Evolutionary conservation across 2,888 invertebrate species (phyloP), one percentile per base, ranked within the genome.

Genomic region (Agrotis segetum): DNA sequence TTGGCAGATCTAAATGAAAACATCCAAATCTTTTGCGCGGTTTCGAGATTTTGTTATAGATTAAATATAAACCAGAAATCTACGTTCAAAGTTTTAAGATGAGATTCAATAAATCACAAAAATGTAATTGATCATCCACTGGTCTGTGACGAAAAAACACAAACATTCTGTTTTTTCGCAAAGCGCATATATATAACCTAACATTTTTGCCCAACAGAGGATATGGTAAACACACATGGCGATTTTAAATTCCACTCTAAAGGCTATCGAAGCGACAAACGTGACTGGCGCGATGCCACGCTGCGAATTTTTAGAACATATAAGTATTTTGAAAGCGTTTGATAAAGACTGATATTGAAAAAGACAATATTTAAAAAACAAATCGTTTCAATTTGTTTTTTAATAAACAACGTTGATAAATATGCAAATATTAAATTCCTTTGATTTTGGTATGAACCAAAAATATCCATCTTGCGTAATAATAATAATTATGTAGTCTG

Each of bases 211-310:
- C 50, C 56, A 77, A 77, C 61, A 67, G 58, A 46, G 59, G 34
- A 63, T 53, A 16, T 56, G 67, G 77, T 68, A 70, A 74, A 81
- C 50, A 81, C 74, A 75, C 49, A 74, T 71, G 53, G 63, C 63
- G 71, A 72, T 81, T 83, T 81, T 68, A 81, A 83, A 83, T 76
- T 81, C 79, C 70, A 63, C 70, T 71, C 70, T 66, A 69, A 81
- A 81, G 67, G 67, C 71, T 72, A 81, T 81, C 65, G 79, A 52
- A 53, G 58, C 76, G 69, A 81, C 73, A 76, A 64, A 79, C 81
- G 79, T 81, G 83, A 79, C 81, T 79, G 81, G 81, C 75, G 49
- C 67, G 19, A 66, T 67, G 78, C 79, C 75, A 81, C 66, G 65
- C 66, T 47, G 63, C 58, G 61, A 66, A 81, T 71, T 73, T 70